Conservation (phyloP, 1,140 invertebrate species). For the Anthonomus grandis region DNA sequence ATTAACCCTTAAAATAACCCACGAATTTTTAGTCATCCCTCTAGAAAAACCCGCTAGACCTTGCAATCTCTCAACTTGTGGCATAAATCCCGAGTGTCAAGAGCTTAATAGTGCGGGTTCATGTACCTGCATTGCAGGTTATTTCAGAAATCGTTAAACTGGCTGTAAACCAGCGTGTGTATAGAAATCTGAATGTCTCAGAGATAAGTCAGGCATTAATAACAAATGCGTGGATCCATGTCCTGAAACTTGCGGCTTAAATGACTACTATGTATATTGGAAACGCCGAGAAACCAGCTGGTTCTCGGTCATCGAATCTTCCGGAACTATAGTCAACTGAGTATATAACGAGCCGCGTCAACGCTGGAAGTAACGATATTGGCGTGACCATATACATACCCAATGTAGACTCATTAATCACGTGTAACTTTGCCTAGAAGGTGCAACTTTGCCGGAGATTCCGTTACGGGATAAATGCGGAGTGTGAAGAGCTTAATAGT, state of each 20-base stretch:
- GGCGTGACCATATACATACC: no score
- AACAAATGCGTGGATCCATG: constrained; percentile 82
- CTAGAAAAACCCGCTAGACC: constrained; percentile 57
- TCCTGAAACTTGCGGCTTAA: constrained; percentile 70
- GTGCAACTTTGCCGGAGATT: constrained; percentile 77
- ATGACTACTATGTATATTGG: no score
- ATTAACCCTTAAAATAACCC: not conserved
- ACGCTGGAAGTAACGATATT: no score
- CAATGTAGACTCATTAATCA: constrained; percentile 77
- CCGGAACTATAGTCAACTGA: no score
- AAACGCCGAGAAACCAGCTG: no score
- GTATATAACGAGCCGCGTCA: no score
- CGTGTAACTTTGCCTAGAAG: constrained; percentile 81
- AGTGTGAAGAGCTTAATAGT: constrained; percentile 69
- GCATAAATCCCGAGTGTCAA: constrained; percentile 74
- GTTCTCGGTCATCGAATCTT: no score
- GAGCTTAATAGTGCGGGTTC: constrained; percentile 66
- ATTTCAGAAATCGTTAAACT: constrained; percentile 72
- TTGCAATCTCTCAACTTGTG: constrained; percentile 77
- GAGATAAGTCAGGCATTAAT: constrained; percentile 70
- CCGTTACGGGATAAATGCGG: constrained; percentile 77
- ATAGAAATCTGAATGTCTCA: constrained; percentile 72
- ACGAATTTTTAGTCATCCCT: constrained; percentile 20
- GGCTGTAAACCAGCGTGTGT: constrained; percentile 76
- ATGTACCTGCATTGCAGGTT: constrained; percentile 74